Evolutionary conservation across 1,140 invertebrate species (phyloP).

Genomic region (Scaptomyza graminum): DNA sequence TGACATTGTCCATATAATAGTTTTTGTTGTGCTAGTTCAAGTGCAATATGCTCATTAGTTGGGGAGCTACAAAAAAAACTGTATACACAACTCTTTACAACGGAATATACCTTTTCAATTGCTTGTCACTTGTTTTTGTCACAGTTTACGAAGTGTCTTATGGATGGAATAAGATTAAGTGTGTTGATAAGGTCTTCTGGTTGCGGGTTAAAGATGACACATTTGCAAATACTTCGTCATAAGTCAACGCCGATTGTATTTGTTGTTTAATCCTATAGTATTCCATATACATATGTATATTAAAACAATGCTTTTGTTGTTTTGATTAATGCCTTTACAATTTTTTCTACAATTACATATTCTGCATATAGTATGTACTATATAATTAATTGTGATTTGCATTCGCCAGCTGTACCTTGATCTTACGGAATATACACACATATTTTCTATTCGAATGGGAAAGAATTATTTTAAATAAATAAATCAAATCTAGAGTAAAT

Average conservation of each 20-base stretch:
- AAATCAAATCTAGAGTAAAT: constrained; percentile 60
- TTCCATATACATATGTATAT: neutral
- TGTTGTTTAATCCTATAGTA: constrained; percentile 25
- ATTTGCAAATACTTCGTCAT: constrained; percentile 43
- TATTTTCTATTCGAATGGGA: constrained; percentile 49
- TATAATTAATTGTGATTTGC: constrained; percentile 41
- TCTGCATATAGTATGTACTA: constrained; percentile 25
- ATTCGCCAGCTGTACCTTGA: constrained; percentile 63
- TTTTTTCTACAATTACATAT: constrained; percentile 45
- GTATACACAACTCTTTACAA: neutral
- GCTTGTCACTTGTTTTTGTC: constrained; percentile 1
- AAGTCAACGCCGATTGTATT: constrained; percentile 37
- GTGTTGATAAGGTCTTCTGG: constrained; percentile 15
- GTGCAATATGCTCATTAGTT: constrained; percentile 28
- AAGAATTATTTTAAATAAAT: neutral
- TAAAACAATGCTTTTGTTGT: constrained; percentile 74
- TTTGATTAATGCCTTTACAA: constrained; percentile 49
- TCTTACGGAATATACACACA: constrained; percentile 56
- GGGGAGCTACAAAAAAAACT: neutral
- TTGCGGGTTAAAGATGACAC: constrained; percentile 43
- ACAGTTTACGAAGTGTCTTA: neutral
- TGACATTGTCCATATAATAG: constrained; percentile 47
- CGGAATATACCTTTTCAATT: constrained; percentile 2
- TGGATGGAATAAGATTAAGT: constrained; percentile 3
- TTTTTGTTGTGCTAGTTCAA: constrained; percentile 23